Percentiles rank a stretch among this genome's conserved stretches.
Conservation (phyloP, 2,888 invertebrate genomes). For the Protophormia terraenovae region DNA sequence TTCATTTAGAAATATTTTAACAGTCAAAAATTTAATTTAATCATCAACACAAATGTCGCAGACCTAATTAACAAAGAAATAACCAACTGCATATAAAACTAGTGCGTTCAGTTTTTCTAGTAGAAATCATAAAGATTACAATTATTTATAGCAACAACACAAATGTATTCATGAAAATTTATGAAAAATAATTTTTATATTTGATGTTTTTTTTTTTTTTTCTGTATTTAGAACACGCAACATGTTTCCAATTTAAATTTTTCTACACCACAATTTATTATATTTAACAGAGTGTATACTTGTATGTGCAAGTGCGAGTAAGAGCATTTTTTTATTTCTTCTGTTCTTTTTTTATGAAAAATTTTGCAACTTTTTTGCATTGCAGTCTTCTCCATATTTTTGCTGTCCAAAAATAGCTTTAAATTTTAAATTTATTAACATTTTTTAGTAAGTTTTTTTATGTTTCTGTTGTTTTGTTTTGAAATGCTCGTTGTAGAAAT, state of each 20-base stretch:
- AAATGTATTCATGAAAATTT: no score
- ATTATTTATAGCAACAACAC: no score
- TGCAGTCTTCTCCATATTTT: constrained; percentile 5
- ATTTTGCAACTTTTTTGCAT: background rate
- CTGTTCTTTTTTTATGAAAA: background rate
- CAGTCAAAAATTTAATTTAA: no score
- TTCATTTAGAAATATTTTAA: no score
- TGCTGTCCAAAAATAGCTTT: background rate
- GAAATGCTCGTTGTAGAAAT: background rate
- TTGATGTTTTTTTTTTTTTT: background rate
- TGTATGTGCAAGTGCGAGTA: background rate
- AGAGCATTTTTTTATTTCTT: background rate
- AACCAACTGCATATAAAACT: no score
- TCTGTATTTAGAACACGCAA: background rate
- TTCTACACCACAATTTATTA: background rate
- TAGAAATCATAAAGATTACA: no score
- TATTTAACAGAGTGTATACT: background rate
- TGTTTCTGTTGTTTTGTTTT: background rate
- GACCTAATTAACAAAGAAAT: no score
- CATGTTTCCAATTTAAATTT: background rate
- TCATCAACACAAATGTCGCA: no score
- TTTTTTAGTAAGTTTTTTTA: background rate
- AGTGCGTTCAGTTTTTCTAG: no score
- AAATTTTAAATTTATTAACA: constrained; percentile 26
- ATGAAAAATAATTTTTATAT: background rate